Evolutionary conservation across 2,113 vertebrate species (phyloP), one percentile per base, ranked within the genome.

Genomic region (Lynx canadensis): DNA sequence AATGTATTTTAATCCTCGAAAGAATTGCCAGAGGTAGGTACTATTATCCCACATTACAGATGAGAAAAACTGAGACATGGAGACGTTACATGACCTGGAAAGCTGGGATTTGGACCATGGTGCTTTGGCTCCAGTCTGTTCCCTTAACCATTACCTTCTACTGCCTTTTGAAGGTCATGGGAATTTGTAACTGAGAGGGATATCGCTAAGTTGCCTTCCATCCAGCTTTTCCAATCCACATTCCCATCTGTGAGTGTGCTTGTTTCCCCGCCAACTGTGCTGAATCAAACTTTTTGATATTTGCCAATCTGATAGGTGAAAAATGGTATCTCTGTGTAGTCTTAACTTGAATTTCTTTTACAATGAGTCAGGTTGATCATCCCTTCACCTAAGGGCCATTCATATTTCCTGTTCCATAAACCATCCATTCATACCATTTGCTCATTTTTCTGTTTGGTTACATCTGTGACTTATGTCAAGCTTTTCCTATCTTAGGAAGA

Each of bases 231-330:
- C 79, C 92, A 74, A 57, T 33, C 50, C 73, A 66, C 9, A 15
- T 78, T 90, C 96, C 52, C 41, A 57, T 3, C 13, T 7, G 9
- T 3, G 81, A 94, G 31, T 21, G 4, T 25, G 50, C 52, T 12
- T 57, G 65, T 48, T 86, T 89, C 66, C 52, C 69, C 0, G 16
- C 60, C 57, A 74, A 41, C 80, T 12, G 14, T 7, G 41, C 33
- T 65, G 88, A 94, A 86, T 97, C 94, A 92, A 69, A 78, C 45
- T 38, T 68, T 90, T 83, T 92, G 29, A 90, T 95, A 92, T 87
- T 23, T 95, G 87, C 84, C 96, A 63, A 96, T 97, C 95, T 97
- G 95, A 97, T 92, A 96, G 76, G 57, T 25, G 36, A 84, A 25
- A 78, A 50, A 76, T 38, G 31, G 23, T 71, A 69, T 66, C 86